Conservation (phyloP, 2,113 vertebrate species). For the Martes martes region DNA sequence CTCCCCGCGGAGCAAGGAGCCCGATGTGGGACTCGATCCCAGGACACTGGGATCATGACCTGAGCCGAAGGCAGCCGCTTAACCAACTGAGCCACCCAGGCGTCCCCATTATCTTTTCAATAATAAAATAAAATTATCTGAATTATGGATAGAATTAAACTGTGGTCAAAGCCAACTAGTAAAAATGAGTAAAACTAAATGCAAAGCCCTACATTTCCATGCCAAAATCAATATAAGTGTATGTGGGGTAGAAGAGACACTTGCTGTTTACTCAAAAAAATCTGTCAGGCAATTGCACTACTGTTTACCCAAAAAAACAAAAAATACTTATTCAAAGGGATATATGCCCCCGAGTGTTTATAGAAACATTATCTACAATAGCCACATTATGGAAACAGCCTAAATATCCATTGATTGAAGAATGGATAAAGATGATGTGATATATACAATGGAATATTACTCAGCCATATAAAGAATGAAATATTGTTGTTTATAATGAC, state of each 20-base stretch:
- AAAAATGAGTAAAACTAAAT: background rate
- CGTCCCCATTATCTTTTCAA: background rate
- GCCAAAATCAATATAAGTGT: background rate
- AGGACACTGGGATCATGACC: too few species aligned
- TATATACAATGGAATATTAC: background rate
- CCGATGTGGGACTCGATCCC: too few species aligned
- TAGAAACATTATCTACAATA: background rate
- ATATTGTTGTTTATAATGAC: background rate
- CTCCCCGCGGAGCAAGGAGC: too few species aligned
- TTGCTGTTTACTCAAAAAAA: background rate
- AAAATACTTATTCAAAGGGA: background rate
- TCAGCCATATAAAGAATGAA: background rate
- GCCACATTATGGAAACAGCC: background rate
- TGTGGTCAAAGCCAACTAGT: background rate
- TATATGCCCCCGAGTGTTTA: background rate
- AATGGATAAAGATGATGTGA: background rate
- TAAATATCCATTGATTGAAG: background rate
- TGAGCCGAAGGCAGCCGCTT: too few species aligned
- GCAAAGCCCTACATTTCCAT: background rate
- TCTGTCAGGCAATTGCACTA: background rate
- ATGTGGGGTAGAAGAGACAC: background rate
- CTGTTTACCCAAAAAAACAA: background rate
- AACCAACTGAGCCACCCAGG: too few species aligned
- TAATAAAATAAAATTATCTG: background rate
- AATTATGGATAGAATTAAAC: background rate